Conservation (phyloP, 2,888 invertebrate genomes). For the Mechanitis mazaeus region DNA sequence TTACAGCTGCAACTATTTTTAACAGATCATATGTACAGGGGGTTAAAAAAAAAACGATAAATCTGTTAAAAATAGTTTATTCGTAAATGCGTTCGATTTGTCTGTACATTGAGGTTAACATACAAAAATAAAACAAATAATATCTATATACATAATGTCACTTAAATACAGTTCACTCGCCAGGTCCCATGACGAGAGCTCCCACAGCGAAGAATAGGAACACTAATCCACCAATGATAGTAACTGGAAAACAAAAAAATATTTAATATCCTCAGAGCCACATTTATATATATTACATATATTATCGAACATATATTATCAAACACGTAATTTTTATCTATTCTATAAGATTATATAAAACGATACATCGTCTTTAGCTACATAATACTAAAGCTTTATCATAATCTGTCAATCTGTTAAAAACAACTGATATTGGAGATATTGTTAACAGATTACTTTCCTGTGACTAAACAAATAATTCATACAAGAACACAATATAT, state of each 20-base stretch:
- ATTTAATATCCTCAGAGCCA: background rate
- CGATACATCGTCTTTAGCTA: no score
- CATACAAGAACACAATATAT: no score
- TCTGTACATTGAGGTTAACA: background rate
- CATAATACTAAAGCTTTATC: no score
- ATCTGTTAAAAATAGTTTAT: conserved; percentile 6
- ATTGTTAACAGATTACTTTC: no score
- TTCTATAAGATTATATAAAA: no score
- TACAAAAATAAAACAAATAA: background rate
- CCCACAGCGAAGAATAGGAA: conserved; percentile 96
- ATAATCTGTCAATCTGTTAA: no score
- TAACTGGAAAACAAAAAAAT: conserved; percentile 83
- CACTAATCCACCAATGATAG: conserved; percentile 96
- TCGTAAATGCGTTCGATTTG: conserved; percentile 2
- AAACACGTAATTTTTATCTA: no score
- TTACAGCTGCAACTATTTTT: background rate
- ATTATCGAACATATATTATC: no score
- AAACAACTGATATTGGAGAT: no score
- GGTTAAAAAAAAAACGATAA: background rate
- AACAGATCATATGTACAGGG: background rate
- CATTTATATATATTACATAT: no score
- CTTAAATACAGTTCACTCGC: conserved; percentile 52
- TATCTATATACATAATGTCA: conserved; percentile 21
- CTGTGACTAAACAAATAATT: no score
- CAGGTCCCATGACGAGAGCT: conserved; percentile 90